Percentiles rank a stretch among this genome's conserved stretches.
Conservation (phyloP, 2,797 vertebrate genomes). For the Craterocephalus amniculus region DNA sequence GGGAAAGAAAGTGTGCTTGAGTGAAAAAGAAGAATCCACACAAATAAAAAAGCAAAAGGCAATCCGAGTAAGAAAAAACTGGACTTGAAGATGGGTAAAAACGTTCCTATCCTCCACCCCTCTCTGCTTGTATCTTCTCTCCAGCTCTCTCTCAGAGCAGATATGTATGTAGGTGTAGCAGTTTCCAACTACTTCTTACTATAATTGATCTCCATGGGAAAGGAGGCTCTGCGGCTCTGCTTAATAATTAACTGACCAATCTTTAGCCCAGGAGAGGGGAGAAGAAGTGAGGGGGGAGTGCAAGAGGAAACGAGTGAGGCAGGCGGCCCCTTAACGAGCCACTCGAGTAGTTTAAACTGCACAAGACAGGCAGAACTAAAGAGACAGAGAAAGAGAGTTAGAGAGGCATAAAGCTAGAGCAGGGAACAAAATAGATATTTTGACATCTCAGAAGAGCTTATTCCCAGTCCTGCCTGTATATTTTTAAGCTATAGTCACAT, state of each 20-base stretch:
- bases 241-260: conserved; percentile 81
- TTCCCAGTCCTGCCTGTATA: conserved; percentile 11
- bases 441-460: conserved; percentile 41
- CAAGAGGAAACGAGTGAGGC: conserved; percentile 52
- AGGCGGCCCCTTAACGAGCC: conserved; percentile 64
- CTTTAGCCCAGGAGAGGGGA: conserved; percentile 59
- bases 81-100: conserved; percentile 45
- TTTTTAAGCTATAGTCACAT: conserved; percentile 8
- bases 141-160: conserved; percentile 25
- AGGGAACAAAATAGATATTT: conserved; percentile 44
- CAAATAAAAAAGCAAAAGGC: conserved; percentile 29
- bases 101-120: conserved; percentile 10
- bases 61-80: conserved; percentile 39
- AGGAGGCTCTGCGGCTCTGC: conserved; percentile 58
- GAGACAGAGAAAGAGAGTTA: conserved; percentile 24
- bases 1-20: conserved; percentile 8
- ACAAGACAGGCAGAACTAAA: conserved; percentile 56
- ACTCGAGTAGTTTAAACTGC: conserved; percentile 65
- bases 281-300: conserved; percentile 18
- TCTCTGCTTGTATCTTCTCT: conserved; percentile 19
- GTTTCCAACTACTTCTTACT: conserved; percentile 57
- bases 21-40: conserved; percentile 6
- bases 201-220: conserved; percentile 80
- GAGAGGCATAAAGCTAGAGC: conserved; percentile 21
- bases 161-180: conserved; percentile 57